A percentile compares a stretch with the other conserved stretches of the same genome.
Conservation (phyloP, 2,113 vertebrate species). For the Parus major region DNA sequence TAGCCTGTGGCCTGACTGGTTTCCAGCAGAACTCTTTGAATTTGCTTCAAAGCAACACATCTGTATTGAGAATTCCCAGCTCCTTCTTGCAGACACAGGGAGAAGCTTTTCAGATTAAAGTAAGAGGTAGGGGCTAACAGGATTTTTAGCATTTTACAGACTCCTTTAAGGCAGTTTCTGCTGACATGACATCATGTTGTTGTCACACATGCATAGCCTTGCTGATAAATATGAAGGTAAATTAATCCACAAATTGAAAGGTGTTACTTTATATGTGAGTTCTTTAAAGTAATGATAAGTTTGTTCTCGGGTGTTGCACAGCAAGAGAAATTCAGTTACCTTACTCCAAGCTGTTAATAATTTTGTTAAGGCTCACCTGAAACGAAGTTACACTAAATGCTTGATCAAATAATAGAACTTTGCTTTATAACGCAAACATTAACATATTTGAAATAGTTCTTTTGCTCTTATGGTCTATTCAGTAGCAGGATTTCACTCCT, state of each 20-base stretch:
- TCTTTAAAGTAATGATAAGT: background rate
- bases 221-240: background rate
- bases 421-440: background rate
- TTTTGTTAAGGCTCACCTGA: background rate
- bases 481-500: background rate
- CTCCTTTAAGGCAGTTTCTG: background rate
- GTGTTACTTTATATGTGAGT: background rate
- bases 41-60: conserved; percentile 63
- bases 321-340: background rate
- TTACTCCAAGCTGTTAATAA: background rate
- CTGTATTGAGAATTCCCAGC: conserved; percentile 42
- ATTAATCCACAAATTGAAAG: background rate
- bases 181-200: background rate
- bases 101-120: conserved; percentile 61
- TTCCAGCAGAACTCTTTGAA: conserved; percentile 52
- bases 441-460: background rate
- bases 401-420: background rate
- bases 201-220: accelerated
- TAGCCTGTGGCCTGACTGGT: conserved; percentile 60
- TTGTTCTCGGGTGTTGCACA: background rate
- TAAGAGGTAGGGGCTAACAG: conserved; percentile 61
- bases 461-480: background rate
- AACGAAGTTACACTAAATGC: background rate
- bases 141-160: background rate
- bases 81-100: conserved; percentile 57